These are phyloP conservation scores for Linyphia triangularis DNA, from an alignment of 2,888 invertebrate genomes.

Conservation along the genomic window DNA sequence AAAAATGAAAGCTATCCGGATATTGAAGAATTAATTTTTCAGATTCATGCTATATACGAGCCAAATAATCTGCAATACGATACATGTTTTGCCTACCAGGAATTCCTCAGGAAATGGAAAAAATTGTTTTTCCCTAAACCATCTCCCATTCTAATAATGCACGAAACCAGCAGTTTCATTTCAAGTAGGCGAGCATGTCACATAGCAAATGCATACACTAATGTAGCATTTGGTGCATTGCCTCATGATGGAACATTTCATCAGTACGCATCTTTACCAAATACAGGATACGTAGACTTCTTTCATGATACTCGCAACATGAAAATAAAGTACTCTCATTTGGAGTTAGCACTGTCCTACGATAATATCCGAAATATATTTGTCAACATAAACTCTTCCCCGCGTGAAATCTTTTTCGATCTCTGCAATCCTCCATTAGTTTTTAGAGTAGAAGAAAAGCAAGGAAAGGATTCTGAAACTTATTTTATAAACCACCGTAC, in stretches of 20 bases:
- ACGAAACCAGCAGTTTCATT: conserved; percentile 38
- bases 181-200: background rate
- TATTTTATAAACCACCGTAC: conserved; percentile 6
- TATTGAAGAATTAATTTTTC: conserved; percentile 47
- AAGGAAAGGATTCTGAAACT: background rate
- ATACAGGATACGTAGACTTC: background rate
- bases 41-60: conserved; percentile 12
- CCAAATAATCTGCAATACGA: background rate
- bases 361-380: conserved; percentile 49
- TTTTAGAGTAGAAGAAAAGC: background rate
- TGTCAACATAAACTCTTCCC: conserved; percentile 14
- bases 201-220: background rate
- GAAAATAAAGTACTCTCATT: background rate
- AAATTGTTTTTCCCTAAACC: background rate
- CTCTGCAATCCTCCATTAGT: conserved; percentile 56
- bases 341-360: conserved; percentile 17
- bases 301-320: conserved; percentile 54
- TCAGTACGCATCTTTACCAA: background rate
- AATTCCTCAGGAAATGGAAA: conserved; percentile 37
- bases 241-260: conserved; percentile 43
- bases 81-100: background rate
- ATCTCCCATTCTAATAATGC: conserved; percentile 8
- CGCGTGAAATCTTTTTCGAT: conserved; percentile 49
- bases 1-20: conserved; percentile 51
- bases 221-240: conserved; percentile 31